These are phyloP conservation scores for Chloebia gouldiae DNA, from an alignment of 2,113 vertebrate species.

Conservation along the genomic window DNA sequence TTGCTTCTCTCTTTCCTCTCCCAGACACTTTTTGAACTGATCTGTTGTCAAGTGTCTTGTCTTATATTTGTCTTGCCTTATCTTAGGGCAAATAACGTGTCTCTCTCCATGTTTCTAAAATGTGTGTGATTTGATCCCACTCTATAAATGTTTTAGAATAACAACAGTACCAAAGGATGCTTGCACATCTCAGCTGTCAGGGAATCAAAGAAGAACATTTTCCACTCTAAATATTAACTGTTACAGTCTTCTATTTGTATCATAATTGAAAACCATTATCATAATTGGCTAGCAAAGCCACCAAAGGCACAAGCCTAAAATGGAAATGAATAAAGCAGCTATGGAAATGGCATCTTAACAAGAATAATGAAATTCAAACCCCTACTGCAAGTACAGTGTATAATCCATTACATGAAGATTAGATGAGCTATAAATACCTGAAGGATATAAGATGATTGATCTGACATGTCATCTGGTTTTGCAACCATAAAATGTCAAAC, in stretches of 20 bases:
- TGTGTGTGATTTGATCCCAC: not conserved
- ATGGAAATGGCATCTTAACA: conserved; percentile 59
- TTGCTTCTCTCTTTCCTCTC: not conserved
- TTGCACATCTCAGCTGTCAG: conserved; percentile 13
- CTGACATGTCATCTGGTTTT: conserved; percentile 14
- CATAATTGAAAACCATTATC: conserved; percentile 49
- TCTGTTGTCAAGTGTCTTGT: not conserved
- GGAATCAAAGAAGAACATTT: conserved; percentile 33
- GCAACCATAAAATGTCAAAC: conserved; percentile 7
- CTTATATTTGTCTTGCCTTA: not conserved
- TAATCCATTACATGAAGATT: conserved; percentile 52
- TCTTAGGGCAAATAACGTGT: not conserved
- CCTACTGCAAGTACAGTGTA: not conserved
- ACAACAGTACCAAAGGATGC: not conserved
- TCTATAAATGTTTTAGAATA: conserved; percentile 32
- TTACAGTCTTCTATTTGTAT: conserved; percentile 31
- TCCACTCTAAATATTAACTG: conserved; percentile 34
- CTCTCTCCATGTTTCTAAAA: not conserved
- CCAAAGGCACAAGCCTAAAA: conserved; percentile 29
- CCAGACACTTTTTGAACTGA: not conserved
- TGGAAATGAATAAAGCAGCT: conserved; percentile 37
- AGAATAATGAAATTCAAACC: conserved; percentile 59
- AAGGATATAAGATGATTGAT: conserved; percentile 49
- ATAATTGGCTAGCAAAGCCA: conserved; percentile 41
- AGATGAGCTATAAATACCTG: conserved; percentile 47